Evolutionary conservation across 1,140 invertebrate genomes (phyloP).

Genomic region (Bombus huntii): DNA sequence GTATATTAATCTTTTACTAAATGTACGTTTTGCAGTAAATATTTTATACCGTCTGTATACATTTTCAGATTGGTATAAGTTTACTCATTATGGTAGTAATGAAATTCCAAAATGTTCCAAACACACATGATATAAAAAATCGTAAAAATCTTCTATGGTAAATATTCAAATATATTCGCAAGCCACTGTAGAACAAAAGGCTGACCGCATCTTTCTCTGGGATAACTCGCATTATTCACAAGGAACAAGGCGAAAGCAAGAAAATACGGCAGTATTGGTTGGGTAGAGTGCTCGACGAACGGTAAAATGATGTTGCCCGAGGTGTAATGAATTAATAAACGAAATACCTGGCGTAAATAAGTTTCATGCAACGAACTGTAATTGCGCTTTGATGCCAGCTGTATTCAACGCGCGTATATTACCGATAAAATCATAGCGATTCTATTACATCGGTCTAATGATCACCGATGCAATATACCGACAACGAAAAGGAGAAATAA

Average conservation of each 20-base stretch:
- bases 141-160: too few relatives aligned
- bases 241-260: not conserved
- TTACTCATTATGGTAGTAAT: too few relatives aligned
- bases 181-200: too few relatives aligned
- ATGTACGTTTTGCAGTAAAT: too few relatives aligned
- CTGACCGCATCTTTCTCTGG: too few relatives aligned
- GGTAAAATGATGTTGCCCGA: not conserved
- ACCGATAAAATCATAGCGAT: not conserved
- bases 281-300: not conserved
- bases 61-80: too few relatives aligned
- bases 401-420: not conserved
- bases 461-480: not conserved
- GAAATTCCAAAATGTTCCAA: too few relatives aligned
- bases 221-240: not conserved
- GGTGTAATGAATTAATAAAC: slow-evolving; percentile 21
- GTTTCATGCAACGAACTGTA: not conserved
- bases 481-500: not conserved
- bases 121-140: too few relatives aligned
- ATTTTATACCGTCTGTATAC: too few relatives aligned
- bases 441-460: not conserved
- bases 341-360: slow-evolving; percentile 2
- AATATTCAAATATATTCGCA: too few relatives aligned
- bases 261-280: not conserved
- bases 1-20: too few relatives aligned
- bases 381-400: not conserved